Percentiles rank a stretch among this genome's conserved stretches.
Evolutionary conservation across 2,113 vertebrate species (phyloP).

Genomic region (Ellobius talpinus): DNA sequence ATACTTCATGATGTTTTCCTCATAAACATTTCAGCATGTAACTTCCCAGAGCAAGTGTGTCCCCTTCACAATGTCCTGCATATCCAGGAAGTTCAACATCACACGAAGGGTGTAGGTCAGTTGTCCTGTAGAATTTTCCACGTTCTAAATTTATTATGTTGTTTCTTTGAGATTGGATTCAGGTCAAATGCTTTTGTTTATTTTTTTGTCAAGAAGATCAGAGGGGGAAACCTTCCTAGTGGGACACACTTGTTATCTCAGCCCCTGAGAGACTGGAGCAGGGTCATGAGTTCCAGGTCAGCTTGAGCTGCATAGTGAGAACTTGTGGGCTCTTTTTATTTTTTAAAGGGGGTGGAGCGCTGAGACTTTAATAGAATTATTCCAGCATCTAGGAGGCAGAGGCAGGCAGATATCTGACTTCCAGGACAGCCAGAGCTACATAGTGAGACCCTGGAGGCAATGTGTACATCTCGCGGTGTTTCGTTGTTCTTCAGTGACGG

Average conservation of each 20-base stretch:
- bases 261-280: background rate
- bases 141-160: slow-evolving; percentile 7
- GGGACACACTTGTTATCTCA: too few relatives aligned
- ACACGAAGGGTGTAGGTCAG: background rate
- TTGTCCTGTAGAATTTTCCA: background rate
- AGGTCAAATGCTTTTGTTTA: background rate
- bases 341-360: too few relatives aligned
- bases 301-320: background rate
- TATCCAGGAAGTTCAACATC: background rate
- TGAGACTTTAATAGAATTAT: background rate
- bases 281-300: too few relatives aligned
- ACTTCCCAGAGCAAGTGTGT: background rate
- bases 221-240: too few relatives aligned
- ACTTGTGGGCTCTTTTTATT: background rate
- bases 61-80: background rate
- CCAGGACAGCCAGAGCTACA: too few relatives aligned
- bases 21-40: background rate
- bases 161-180: background rate
- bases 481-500: background rate
- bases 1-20: background rate
- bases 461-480: background rate
- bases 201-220: background rate
- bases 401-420: background rate
- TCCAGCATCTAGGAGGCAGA: background rate
- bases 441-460: background rate